A percentile compares a stretch with the other conserved stretches of the same genome.
Evolutionary conservation across 2,888 invertebrate species (phyloP).

Genomic region (Lycophotia porphyrea): DNA sequence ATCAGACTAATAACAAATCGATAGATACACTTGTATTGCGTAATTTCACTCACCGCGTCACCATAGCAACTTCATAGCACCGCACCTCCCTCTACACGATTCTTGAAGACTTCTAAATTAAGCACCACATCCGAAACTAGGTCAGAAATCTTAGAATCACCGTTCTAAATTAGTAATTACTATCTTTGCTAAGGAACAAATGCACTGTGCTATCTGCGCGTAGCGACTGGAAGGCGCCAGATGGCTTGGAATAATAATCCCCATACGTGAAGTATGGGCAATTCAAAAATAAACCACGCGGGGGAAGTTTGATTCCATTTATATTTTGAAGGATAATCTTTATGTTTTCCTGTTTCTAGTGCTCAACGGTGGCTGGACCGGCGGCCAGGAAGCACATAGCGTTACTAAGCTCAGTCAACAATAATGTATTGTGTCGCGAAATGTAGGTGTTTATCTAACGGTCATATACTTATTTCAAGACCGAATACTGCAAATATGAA

Average conservation of each 20-base stretch:
- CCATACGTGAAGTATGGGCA: conserved; percentile 79
- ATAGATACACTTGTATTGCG: conserved; percentile 69
- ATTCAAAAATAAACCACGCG: conserved; percentile 87
- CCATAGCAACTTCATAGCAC: conserved; percentile 80
- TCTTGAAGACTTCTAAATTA: conserved; percentile 78
- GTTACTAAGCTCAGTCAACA: conserved; percentile 60
- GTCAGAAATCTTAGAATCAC: conserved; percentile 81
- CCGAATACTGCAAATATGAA: conserved; percentile 52
- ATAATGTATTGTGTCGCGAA: conserved; percentile 55
- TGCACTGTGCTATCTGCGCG: conserved; percentile 70
- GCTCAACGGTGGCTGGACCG: conserved; percentile 60
- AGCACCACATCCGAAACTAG: conserved; percentile 77
- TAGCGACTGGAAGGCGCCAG: conserved; percentile 78
- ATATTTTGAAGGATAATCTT: conserved; percentile 80
- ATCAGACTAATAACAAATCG: conserved; percentile 65
- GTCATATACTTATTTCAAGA: conserved; percentile 56
- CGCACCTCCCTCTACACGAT: conserved; percentile 77
- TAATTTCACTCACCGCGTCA: conserved; percentile 74
- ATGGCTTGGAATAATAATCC: conserved; percentile 84
- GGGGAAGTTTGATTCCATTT: conserved; percentile 83
- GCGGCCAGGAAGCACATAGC: conserved; percentile 43
- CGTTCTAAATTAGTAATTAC: conserved; percentile 68
- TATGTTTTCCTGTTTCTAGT: conserved; percentile 74
- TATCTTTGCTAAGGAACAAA: conserved; percentile 68
- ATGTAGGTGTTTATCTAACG: conserved; percentile 67